Percentiles rank a stretch among this genome's conserved stretches.
These are phyloP conservation scores for Andrena bucephala DNA, from an alignment of 2,888 invertebrate genomes.

Conservation along the genomic window DNA sequence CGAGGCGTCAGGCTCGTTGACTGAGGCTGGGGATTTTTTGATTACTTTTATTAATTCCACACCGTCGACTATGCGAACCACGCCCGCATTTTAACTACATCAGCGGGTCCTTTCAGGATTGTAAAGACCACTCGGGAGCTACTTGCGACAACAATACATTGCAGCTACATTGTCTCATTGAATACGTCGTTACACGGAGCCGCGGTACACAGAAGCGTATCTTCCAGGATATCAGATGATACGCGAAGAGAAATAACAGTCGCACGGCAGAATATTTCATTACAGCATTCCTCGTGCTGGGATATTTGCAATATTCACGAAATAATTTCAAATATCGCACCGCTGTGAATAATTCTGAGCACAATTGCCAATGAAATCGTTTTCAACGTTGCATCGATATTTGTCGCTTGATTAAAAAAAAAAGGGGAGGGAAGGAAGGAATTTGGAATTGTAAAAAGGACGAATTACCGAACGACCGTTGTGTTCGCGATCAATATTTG, in stretches of 20 bases:
- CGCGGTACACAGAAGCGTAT: background rate
- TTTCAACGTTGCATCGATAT: slow-evolving; percentile 3
- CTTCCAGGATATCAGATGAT: background rate
- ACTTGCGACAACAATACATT: too few species aligned
- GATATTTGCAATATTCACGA: slow-evolving; percentile 8
- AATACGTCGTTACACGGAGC: too few species aligned
- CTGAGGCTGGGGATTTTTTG: slow-evolving; percentile 3
- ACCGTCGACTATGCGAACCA: too few species aligned
- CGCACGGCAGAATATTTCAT: background rate
- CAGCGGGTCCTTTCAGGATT: too few species aligned
- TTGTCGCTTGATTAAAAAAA: background rate
- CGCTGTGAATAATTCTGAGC: slow-evolving; percentile 19
- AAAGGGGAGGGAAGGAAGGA: background rate
- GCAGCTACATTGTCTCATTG: too few species aligned
- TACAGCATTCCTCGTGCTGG: background rate
- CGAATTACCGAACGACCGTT: background rate
- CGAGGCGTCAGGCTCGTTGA: background rate
- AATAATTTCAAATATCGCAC: slow-evolving; percentile 11
- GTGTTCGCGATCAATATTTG: background rate
- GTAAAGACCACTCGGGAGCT: too few species aligned
- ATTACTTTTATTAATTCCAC: background rate
- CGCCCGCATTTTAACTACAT: too few species aligned
- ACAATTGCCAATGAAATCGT: slow-evolving; percentile 13
- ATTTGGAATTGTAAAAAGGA: slow-evolving; percentile 8
- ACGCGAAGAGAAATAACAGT: background rate